Evolutionary conservation across 2,113 vertebrate genomes (phyloP).

Genomic region (Motacilla alba): DNA sequence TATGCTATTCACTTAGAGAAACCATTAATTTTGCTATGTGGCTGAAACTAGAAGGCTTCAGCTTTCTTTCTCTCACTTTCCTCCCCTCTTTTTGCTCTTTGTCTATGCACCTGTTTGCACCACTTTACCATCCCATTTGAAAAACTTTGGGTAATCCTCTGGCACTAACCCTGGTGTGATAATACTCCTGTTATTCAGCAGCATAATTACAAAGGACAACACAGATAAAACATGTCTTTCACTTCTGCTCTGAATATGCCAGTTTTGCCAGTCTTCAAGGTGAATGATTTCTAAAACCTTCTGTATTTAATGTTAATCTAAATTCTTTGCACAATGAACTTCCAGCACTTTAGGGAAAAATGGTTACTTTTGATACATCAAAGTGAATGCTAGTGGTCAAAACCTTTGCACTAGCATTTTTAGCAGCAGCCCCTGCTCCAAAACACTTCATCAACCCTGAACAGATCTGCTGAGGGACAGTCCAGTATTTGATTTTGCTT

Average conservation of each 20-base stretch:
- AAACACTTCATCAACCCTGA: not conserved
- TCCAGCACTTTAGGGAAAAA: not conserved
- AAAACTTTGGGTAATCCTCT: slow-evolving; percentile 94
- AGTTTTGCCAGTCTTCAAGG: slow-evolving; percentile 67
- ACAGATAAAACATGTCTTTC: slow-evolving; percentile 77
- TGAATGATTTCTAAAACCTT: slow-evolving; percentile 71
- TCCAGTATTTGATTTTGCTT: not conserved
- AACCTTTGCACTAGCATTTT: slow-evolving; percentile 1
- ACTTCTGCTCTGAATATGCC: slow-evolving; percentile 72
- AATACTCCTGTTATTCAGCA: slow-evolving; percentile 91
- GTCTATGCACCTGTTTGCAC: slow-evolving; percentile 96
- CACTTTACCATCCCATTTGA: slow-evolving; percentile 91
- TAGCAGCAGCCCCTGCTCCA: not conserved
- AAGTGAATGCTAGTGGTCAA: not conserved
- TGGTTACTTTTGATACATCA: slow-evolving; percentile 13
- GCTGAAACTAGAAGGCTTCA: slow-evolving; percentile 80
- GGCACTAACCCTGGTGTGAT: slow-evolving; percentile 91
- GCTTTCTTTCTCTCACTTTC: slow-evolving; percentile 85
- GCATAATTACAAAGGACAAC: slow-evolving; percentile 89
- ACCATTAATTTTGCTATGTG: slow-evolving; percentile 82
- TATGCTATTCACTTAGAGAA: slow-evolving; percentile 80
- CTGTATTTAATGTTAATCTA: slow-evolving; percentile 66
- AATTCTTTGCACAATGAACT: slow-evolving; percentile 40
- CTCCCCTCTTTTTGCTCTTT: slow-evolving; percentile 79
- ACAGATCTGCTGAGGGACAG: not conserved